These are phyloP conservation scores for Meleagris gallopavo DNA, from an alignment of 2,113 vertebrate genomes.

Conservation along the genomic window DNA sequence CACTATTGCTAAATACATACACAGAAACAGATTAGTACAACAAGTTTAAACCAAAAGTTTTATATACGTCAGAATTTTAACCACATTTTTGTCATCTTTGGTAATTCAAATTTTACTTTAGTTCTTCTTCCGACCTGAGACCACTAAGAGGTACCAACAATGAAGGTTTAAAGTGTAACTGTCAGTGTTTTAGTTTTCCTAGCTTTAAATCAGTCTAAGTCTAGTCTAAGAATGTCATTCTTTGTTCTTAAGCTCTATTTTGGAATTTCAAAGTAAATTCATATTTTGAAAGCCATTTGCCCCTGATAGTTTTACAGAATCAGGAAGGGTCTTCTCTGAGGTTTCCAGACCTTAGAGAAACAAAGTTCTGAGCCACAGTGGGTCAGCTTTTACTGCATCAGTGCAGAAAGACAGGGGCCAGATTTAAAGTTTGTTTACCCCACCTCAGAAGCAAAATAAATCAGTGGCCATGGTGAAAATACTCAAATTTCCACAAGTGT, in stretches of 20 bases:
- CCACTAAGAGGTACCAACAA: neutral
- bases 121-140: neutral
- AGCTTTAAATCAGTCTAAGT: neutral
- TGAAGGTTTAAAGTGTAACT: neutral
- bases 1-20: neutral
- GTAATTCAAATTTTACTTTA: neutral
- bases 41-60: neutral
- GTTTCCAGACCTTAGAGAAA: neutral
- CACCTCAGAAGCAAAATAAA: neutral
- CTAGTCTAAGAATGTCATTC: neutral
- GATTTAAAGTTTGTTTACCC: neutral
- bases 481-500: neutral
- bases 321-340: neutral
- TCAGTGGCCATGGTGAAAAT: neutral
- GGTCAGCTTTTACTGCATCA: neutral
- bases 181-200: neutral
- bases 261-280: neutral
- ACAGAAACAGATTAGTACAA: neutral
- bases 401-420: neutral
- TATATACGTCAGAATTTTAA: neutral
- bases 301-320: neutral
- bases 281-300: neutral
- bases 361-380: neutral
- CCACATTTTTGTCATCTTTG: neutral
- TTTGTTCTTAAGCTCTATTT: neutral